Conservation (phyloP, 2,888 invertebrate genomes). For the Matsumyia berberina region DNA sequence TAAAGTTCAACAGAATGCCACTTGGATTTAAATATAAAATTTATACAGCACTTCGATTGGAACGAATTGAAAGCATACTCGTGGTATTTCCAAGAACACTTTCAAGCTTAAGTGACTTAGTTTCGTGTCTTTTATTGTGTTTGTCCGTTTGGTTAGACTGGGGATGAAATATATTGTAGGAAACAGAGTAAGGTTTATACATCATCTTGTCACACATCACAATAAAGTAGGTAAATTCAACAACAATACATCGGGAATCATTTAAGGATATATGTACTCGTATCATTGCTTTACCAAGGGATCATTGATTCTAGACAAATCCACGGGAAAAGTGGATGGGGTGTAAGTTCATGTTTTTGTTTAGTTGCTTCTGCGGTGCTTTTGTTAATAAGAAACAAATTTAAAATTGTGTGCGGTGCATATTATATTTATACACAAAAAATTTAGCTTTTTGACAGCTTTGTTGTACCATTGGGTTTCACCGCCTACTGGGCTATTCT, state of each 20-base stretch:
- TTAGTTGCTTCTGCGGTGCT: not conserved
- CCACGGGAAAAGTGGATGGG: not conserved
- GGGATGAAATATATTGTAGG: conserved; percentile 4
- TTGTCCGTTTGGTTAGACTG: conserved; percentile 24
- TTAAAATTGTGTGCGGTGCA: too few species aligned
- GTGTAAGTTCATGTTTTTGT: not conserved
- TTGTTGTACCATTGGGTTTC: too few species aligned
- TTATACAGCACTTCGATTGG: conserved; percentile 23
- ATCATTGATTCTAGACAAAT: not conserved
- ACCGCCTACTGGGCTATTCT: too few species aligned
- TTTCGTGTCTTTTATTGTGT: conserved; percentile 15
- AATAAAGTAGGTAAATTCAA: conserved; percentile 1
- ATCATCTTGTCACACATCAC: not conserved
- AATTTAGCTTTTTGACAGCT: too few species aligned
- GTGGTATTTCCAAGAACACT: conserved; percentile 18
- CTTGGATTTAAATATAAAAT: conserved; percentile 43
- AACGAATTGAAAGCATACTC: conserved; percentile 19
- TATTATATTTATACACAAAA: too few species aligned
- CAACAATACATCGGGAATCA: not conserved
- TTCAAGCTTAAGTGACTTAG: conserved; percentile 6
- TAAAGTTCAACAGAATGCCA: conserved; percentile 63
- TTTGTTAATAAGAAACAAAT: too few species aligned
- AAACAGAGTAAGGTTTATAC: conserved; percentile 8
- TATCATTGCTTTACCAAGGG: not conserved
- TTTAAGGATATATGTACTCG: not conserved